A percentile compares a stretch with the other conserved stretches of the same genome.
Evolutionary conservation across 2,797 vertebrate species (phyloP).

Genomic region (Sphaeramia orbicularis): DNA sequence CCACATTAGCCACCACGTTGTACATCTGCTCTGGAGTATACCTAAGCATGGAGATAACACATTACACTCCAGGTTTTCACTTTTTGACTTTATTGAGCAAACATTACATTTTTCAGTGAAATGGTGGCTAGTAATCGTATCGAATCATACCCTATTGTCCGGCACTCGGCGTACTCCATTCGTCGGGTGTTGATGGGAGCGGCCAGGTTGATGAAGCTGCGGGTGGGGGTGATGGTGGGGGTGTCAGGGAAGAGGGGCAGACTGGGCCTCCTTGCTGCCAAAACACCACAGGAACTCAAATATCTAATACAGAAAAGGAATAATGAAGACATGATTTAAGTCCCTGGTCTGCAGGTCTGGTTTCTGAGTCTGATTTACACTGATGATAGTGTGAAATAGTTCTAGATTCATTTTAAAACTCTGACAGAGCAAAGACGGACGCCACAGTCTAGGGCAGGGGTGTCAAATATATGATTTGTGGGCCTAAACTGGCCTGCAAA

Average conservation of each 20-base stretch:
- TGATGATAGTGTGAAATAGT: too few relatives aligned
- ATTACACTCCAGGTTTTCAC: too few relatives aligned
- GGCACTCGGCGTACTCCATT: constrained; percentile 82
- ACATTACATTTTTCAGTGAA: not conserved
- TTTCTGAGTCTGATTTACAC: too few relatives aligned
- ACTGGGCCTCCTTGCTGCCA: constrained; percentile 44
- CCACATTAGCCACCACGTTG: constrained; percentile 81
- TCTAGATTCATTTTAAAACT: too few relatives aligned
- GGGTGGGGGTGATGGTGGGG: constrained; percentile 34
- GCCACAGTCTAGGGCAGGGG: too few relatives aligned
- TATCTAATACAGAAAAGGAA: constrained; percentile 49
- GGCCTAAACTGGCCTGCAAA: too few relatives aligned
- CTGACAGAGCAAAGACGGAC: too few relatives aligned
- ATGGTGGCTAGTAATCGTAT: too few relatives aligned
- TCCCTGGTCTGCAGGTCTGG: too few relatives aligned
- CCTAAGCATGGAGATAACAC: constrained; percentile 58
- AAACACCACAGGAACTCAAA: constrained; percentile 65
- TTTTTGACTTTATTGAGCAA: too few relatives aligned
- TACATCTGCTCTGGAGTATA: constrained; percentile 86
- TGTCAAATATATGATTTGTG: too few relatives aligned
- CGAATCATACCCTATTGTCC: constrained; percentile 72
- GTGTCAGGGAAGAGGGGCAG: constrained; percentile 29
- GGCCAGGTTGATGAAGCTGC: constrained; percentile 82
- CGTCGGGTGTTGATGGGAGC: constrained; percentile 69
- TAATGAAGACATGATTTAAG: not conserved